These are phyloP conservation scores for Pseudotriccus pelzelni DNA, from an alignment of 2,797 vertebrate genomes.

Conservation along the genomic window DNA sequence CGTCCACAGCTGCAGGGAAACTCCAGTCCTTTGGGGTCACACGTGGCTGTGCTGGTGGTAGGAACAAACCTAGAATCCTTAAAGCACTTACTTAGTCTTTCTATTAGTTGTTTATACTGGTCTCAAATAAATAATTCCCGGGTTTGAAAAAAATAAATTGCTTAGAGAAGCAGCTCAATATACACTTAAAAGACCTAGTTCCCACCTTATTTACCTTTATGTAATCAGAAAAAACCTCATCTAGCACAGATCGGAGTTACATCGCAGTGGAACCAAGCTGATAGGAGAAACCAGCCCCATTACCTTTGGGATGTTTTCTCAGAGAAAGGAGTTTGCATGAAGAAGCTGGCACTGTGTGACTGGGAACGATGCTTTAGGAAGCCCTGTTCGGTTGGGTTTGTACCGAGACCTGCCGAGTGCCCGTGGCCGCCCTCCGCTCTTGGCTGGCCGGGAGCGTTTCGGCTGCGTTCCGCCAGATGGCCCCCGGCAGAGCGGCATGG, in stretches of 20 bases:
- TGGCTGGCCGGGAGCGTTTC: not conserved
- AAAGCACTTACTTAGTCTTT: not conserved
- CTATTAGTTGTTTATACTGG: not conserved
- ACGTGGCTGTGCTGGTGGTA: not conserved
- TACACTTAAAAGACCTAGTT: not conserved
- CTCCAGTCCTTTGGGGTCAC: not conserved
- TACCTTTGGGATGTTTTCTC: not conserved
- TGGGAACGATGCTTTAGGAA: not conserved
- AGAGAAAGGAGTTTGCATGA: not conserved
- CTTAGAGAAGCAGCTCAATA: not conserved
- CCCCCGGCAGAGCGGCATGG: not conserved
- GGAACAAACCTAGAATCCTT: not conserved
- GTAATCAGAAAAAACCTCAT: not conserved
- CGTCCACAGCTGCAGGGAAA: not conserved
- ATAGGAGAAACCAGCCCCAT: not conserved
- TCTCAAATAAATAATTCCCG: not conserved
- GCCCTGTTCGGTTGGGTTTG: not conserved
- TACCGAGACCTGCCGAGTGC: not conserved
- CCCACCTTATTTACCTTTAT: not conserved
- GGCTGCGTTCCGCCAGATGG: conserved; percentile 56
- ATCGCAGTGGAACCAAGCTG: not conserved
- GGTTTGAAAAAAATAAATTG: not conserved
- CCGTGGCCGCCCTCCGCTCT: not conserved
- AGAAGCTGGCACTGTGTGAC: not conserved
- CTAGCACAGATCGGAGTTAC: not conserved